Evolutionary conservation across 2,113 vertebrate species (phyloP), one percentile per base, ranked within the genome.

Genomic region (Stigmatopora argus): DNA sequence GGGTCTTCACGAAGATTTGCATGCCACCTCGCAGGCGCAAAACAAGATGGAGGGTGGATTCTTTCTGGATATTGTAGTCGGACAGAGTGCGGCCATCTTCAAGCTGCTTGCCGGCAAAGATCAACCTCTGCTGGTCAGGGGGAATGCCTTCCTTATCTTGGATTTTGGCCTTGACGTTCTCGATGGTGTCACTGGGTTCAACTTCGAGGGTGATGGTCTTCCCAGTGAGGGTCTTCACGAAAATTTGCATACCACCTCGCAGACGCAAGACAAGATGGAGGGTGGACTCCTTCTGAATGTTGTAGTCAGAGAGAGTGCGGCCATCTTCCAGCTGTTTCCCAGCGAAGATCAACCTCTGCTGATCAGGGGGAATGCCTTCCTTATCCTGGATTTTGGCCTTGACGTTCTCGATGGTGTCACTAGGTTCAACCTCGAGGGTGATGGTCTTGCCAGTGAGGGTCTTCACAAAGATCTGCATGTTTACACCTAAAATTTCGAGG

Each of bases 41-140:
- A 56, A 83, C 77, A 52, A 83, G 80, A 34, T 83, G 80, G 62
- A 78, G 80, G 59, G 81, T 83, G 11, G 81, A 83, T 3, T 78
- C 79, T 0, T 79, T 83, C 45, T 83, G 80, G 53, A 83, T 83
- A 62, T 83, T 79, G 62, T 83, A 83, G 74, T 79, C 80, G 0
- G 80, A 83, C 11, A 83, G 77, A 26, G 80, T 75, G 67, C 78
- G 80, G 49, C 77, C 80, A 73, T 83, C 80, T 69, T 83, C 80
- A 3, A 56, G 23, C 68, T 83, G 78, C 11, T 80, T 80, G 49
- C 81, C 75, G 0, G 78, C 81, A 34, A 83, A 83, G 78, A 83
- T 83, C 72, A 83, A 35, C 75, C 81, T 80, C 78, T 83, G 81
- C 75, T 83, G 81, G 4, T 83, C 81, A 0, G 81, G 78, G 65